Conservation (phyloP, 2,797 vertebrate genomes). For the Eupleurogrammus muticus region DNA sequence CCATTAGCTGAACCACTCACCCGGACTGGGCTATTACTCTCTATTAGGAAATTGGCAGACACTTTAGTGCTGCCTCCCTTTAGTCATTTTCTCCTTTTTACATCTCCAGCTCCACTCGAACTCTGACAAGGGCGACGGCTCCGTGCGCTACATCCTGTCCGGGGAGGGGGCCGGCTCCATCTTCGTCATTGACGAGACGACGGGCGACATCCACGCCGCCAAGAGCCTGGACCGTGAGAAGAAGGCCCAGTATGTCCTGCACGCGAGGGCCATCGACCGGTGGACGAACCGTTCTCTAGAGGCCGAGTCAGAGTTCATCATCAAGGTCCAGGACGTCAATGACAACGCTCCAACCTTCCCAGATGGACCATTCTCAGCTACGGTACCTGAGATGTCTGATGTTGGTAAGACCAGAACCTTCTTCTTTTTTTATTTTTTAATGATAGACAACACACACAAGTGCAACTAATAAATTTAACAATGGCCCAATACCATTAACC, state of each 20-base stretch:
- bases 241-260: conserved; percentile 93
- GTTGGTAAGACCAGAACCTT: conserved; percentile 85
- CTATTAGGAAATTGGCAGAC: conserved; percentile 24
- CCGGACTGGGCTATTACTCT: conserved; percentile 49
- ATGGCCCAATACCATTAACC: too few species aligned
- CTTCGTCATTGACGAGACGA: conserved; percentile 92
- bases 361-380: conserved; percentile 89
- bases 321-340: conserved; percentile 96
- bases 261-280: conserved; percentile 91
- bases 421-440: background rate
- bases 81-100: conserved; percentile 15
- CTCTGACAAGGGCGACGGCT: conserved; percentile 95
- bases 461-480: too few species aligned
- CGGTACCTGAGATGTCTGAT: conserved; percentile 94
- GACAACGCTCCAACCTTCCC: conserved; percentile 94
- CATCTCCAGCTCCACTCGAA: conserved; percentile 92
- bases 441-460: too few species aligned
- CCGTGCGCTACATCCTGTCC: conserved; percentile 93
- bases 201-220: conserved; percentile 92
- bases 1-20: conserved; percentile 47
- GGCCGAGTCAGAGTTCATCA: conserved; percentile 94
- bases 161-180: conserved; percentile 94
- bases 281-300: conserved; percentile 91
- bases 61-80: conserved; percentile 15
- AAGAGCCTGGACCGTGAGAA: conserved; percentile 93